Evolutionary conservation across 2,113 vertebrate genomes (phyloP), one percentile per base, ranked within the genome.

Genomic region (Paradisaea rubra): DNA sequence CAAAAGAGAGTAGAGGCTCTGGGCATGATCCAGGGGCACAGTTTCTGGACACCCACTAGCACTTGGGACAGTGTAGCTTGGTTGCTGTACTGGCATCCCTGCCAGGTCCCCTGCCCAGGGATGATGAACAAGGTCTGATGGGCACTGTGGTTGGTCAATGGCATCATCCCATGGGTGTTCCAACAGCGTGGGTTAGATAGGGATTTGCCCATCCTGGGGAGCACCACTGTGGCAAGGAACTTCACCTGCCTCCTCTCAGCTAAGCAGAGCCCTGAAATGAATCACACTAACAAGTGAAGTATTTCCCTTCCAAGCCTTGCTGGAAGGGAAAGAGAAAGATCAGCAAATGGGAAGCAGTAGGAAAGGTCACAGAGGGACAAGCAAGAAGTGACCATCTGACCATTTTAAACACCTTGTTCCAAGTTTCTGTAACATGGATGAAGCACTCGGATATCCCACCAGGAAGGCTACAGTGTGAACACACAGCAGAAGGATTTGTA

Each of bases 11-110:
- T 10, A 30, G 35, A 39, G n/a, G 44, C 30, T 63, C 31, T 63
- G 21, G 37, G 49, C 17, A 28, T 11, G 73, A 81, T 49, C 4
- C 10, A 27, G 8, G 10, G 23, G 3, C 3, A 37, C 13, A 24
- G 57, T 30, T 88, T 88, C 56, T 45, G 59, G 52, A 17, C 28
- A 64, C 17, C 4, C 44, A 18, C 15, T 8, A 60, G 72, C 33
- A 81, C 1, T 77, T 44, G 27, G 33, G 35, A 89, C 35, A 56
- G 10, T 2, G 10, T 16, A 52, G 14, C 50, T 65, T 39, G 9
- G n/a, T 44, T 0, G 0, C 37, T 82, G 52, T 1, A 3, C 52
- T 82, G 57, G 44, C 44, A 83, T 13, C 0, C 0, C 79, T 79
- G 47, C 30, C 28, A n/a, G 39, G 19, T 73, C 6, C 28, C 33